Percentiles rank a stretch among this genome's conserved stretches.
These are phyloP conservation scores for Hydroisotoma schaefferi DNA, from an alignment of 2,888 invertebrate genomes.

Conservation along the genomic window DNA sequence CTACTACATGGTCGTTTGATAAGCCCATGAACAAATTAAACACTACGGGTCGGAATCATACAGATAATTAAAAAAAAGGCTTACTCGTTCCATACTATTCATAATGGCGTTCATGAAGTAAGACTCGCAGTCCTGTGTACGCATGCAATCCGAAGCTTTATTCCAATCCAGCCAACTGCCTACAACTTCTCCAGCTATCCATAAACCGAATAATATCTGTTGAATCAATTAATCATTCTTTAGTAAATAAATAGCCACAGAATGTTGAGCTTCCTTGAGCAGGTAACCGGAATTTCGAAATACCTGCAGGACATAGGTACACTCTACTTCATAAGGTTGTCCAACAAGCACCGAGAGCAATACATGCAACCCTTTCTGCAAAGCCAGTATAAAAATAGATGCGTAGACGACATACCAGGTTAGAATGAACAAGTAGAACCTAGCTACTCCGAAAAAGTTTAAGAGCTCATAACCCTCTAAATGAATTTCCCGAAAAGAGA, in stretches of 20 bases:
- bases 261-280: too few species aligned
- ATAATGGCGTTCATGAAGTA: conserved; percentile 7
- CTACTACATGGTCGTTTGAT: too few species aligned
- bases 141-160: neutral
- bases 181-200: conserved; percentile 2
- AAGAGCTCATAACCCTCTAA: neutral
- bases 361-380: neutral
- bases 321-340: neutral
- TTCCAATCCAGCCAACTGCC: conserved; percentile 4
- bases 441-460: neutral
- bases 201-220: conserved; percentile 4
- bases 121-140: neutral
- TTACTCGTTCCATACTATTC: conserved; percentile 5
- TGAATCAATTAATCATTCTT: neutral
- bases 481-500: neutral
- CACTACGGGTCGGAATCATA: too few species aligned
- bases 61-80: neutral
- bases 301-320: too few species aligned
- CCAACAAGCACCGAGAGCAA: neutral
- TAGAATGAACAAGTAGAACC: neutral
- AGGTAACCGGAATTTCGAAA: too few species aligned
- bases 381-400: neutral
- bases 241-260: neutral
- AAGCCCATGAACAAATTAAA: too few species aligned
- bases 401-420: conserved; percentile 6